A percentile compares a stretch with the other conserved stretches of the same genome.
Conservation (phyloP, 2,797 vertebrate species). For the Chrysocyon brachyurus region DNA sequence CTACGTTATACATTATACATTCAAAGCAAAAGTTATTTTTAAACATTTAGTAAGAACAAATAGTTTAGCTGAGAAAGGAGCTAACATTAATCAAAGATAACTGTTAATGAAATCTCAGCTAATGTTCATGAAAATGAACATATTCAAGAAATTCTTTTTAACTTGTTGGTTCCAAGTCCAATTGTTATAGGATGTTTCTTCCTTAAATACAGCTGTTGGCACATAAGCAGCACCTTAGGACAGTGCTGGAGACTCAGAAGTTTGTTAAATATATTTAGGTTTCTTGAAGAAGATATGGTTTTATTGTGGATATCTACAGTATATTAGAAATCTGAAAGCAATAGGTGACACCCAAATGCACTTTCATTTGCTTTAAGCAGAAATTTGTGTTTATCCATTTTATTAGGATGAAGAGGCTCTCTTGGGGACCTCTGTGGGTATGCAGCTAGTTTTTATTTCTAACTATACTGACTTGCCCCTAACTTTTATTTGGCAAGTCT, state of each 20-base stretch:
- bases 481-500: neutral
- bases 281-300: neutral
- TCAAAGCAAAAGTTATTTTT: conserved; percentile 49
- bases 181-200: neutral
- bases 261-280: neutral
- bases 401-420: neutral
- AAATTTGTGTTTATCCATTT: neutral
- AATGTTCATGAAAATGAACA: neutral
- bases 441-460: neutral
- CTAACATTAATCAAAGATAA: conserved; percentile 36
- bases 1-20: neutral
- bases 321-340: neutral
- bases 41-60: conserved; percentile 26
- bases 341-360: neutral
- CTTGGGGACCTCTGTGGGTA: neutral
- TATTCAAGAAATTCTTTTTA: neutral
- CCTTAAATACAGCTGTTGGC: neutral
- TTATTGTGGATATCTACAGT: neutral
- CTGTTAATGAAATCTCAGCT: neutral
- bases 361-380: neutral
- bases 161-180: neutral
- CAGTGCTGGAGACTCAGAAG: neutral
- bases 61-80: neutral
- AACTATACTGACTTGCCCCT: neutral
- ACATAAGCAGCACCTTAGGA: neutral